Conservation (phyloP, 2,888 invertebrate species). For the Incurvaria masculella region DNA sequence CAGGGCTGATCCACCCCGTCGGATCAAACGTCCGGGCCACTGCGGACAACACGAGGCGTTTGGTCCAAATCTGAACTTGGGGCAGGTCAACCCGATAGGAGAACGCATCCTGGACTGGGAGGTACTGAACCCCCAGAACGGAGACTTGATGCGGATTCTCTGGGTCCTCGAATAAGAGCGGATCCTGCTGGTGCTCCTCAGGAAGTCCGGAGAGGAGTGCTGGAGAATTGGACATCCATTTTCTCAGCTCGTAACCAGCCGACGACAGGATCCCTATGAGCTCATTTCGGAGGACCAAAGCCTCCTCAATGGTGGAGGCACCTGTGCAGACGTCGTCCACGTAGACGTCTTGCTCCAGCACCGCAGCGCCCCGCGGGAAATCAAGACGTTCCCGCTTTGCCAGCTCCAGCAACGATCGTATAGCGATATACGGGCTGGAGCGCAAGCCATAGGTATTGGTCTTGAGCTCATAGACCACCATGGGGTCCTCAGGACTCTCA, state of each 20-base stretch:
- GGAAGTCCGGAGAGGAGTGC: background rate
- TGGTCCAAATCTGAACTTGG: background rate
- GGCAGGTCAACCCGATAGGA: background rate
- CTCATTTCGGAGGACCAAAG: background rate
- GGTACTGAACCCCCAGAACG: slow-evolving; percentile 4
- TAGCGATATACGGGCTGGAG: slow-evolving; percentile 2
- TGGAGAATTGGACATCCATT: slow-evolving; percentile 3
- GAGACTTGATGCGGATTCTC: background rate
- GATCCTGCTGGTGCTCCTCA: slow-evolving; percentile 4
- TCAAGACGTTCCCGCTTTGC: background rate
- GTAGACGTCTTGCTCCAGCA: slow-evolving; percentile 1
- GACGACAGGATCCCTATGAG: background rate
- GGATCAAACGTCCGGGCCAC: slow-evolving; percentile 2
- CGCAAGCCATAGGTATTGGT: background rate
- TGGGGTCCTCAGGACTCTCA: background rate
- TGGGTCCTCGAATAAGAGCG: background rate
- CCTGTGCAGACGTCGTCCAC: slow-evolving; percentile 2
- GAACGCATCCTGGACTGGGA: background rate
- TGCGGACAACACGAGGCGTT: background rate
- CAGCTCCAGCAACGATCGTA: background rate
- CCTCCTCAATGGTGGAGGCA: background rate
- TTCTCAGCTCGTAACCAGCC: slow-evolving; percentile 2
- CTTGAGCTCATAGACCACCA: background rate
- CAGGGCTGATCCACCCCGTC: background rate
- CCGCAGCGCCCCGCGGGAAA: background rate